phyloP scores from a whole-genome alignment of 92 coral and sea anemone genomes.

The Bergia sp. region DNA sequence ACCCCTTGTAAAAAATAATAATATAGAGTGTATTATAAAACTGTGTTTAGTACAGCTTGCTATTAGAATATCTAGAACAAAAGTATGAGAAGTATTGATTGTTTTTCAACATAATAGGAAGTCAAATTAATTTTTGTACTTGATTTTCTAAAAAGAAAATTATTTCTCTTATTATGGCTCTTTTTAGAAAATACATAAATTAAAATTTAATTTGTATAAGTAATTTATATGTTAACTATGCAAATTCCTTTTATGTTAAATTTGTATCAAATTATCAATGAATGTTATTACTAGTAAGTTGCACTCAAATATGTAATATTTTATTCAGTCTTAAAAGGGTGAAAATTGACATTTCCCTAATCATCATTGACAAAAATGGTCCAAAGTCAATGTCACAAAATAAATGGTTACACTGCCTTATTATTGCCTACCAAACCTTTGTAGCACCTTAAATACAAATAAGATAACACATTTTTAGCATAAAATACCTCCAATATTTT shows the following conservation, averaged over 20 bases:
- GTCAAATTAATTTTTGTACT: constrained; percentile 2
- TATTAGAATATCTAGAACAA: not conserved
- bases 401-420: constrained; percentile 4
- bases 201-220: not conserved
- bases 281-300: constrained; percentile 10
- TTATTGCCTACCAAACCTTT: constrained; percentile 6
- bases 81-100: not conserved
- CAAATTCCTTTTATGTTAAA: constrained; percentile 4
- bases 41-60: not conserved
- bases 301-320: constrained; percentile 2
- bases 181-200: not conserved
- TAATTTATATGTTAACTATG: constrained; percentile 5
- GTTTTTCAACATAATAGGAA: constrained; percentile 3
- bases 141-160: constrained; percentile 7
- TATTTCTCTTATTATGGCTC: not conserved
- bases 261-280: not conserved
- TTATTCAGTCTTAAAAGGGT: not conserved
- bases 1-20: constrained; percentile 3
- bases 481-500: constrained; percentile 9
- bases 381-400: constrained; percentile 14
- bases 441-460: not conserved
- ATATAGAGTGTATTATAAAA: constrained; percentile 1
- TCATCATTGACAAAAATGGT: constrained; percentile 5
- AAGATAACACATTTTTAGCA: constrained; percentile 5
- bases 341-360: not conserved